Base-by-base conservation (phyloP, 1,140 invertebrate species). In the Cyclargus thomasi region DNA sequence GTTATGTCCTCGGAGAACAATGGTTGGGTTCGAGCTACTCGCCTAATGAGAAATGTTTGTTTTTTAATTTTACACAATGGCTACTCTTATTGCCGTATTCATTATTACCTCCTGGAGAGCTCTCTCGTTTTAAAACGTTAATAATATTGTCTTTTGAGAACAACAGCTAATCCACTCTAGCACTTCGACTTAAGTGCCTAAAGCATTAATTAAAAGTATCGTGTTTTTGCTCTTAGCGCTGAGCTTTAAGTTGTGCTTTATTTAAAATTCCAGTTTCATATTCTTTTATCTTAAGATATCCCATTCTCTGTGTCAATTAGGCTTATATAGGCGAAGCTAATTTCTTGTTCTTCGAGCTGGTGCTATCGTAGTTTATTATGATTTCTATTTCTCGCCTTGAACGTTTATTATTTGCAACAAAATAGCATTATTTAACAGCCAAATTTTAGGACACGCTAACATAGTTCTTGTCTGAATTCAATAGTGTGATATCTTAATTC, bases 41-140 rank as follows among this genome's bases (percentile, higher is more conserved):
- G 79, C 75, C 79, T 88, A 86, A 86, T 87, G 86, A 85, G 83
- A 88, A 90, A 84, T 88, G 86, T 90, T 90, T 90, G 87, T 90
- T 88, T 86, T 90, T 86, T 79, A 83, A 70, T 74, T 76, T 79
- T 72, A 80, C 77, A 88, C 85, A 88, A 88, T 87, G 77, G 81
- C 73, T 78, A 74, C 74, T 84, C 79, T 85, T 78, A 83, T 83
- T 77, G 72, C 75, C 75, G 74, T 80, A 79, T 83, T 85, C 77
- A 80, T 86, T 85, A 88, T 80, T 81, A 78, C 77, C 76, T 84
- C 70, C 74, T 76, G 64, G 14, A 76, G 74, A 67, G 76, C 75
- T 76, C 64, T 69, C 68, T 68, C 73, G 78, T 79, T 81, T 70
- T 79, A 74, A 76, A 79, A 77, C 77, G 74, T 83, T 82, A 79